phyloP scores from a whole-genome alignment of 2,113 vertebrate genomes.

The Psettodes erumei region DNA sequence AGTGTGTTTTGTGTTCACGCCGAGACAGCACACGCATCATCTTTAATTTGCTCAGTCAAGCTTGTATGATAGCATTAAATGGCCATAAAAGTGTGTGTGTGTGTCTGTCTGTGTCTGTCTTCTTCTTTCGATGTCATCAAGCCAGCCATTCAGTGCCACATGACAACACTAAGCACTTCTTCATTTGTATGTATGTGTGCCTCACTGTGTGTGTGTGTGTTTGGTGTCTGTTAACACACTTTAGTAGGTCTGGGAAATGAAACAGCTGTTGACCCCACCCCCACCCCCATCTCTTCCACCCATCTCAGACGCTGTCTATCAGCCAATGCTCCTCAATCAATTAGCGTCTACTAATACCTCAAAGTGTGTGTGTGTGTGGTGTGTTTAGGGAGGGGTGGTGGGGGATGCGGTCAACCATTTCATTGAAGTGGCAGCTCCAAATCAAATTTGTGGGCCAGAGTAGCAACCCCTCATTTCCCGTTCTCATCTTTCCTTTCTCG shows the following conservation, averaged over 20 bases:
- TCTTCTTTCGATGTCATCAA: conserved; percentile 45
- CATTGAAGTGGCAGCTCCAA: conserved; percentile 67
- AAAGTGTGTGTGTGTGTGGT: conserved; percentile 26
- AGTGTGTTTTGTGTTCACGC: not conserved
- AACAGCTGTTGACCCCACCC: conserved; percentile 80
- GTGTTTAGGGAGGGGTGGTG: conserved; percentile 21
- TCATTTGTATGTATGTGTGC: conserved; percentile 31
- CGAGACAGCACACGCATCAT: conserved; percentile 13
- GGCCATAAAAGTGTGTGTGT: conserved; percentile 1
- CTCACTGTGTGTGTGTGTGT: conserved; percentile 50
- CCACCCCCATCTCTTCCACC: conserved; percentile 22
- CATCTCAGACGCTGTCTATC: conserved; percentile 72
- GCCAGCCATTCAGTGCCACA: conserved; percentile 37
- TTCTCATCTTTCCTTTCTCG: conserved; percentile 42
- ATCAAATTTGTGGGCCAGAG: conserved; percentile 74
- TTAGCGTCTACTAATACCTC: conserved; percentile 75
- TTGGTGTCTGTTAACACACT: conserved; percentile 49
- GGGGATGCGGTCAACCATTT: conserved; percentile 65
- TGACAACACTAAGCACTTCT: conserved; percentile 25
- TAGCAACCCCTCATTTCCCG: conserved; percentile 61
- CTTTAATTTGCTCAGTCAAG: conserved; percentile 41
- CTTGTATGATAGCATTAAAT: conserved; percentile 41
- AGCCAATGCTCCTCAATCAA: conserved; percentile 80
- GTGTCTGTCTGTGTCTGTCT: conserved; percentile 2
- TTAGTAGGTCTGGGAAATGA: conserved; percentile 78